These are phyloP conservation scores for Pogonophryne albipinna DNA, from an alignment of 2,797 vertebrate species.

Conservation along the genomic window DNA sequence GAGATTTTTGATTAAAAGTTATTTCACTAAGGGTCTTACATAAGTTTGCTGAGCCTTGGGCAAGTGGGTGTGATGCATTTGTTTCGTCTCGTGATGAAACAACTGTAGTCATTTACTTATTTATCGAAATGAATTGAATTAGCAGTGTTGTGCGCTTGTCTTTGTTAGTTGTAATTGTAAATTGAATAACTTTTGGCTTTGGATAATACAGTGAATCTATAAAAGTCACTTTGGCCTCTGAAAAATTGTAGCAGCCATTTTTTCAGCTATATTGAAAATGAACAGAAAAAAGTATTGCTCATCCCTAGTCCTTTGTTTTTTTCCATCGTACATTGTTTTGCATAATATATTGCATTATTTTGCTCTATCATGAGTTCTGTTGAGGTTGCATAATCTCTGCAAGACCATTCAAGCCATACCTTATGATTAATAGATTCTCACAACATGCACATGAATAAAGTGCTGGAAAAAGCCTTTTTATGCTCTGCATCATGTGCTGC, in stretches of 20 bases:
- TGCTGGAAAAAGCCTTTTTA: not conserved
- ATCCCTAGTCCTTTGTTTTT: not conserved
- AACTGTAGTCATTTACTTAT: not conserved
- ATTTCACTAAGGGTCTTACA: slow-evolving; percentile 18
- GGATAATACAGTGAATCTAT: not conserved
- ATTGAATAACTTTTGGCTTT: not conserved
- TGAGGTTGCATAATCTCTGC: not conserved
- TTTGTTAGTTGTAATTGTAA: not conserved
- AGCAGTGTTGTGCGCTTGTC: not conserved
- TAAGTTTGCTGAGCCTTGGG: not conserved
- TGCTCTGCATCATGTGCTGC: not conserved
- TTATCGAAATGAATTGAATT: not conserved
- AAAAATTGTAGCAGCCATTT: not conserved
- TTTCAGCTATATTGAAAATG: not conserved
- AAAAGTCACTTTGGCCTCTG: not conserved
- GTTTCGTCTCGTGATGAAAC: not conserved
- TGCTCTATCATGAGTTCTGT: not conserved
- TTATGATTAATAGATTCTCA: not conserved
- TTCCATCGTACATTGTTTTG: not conserved
- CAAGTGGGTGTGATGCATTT: not conserved
- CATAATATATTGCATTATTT: not conserved
- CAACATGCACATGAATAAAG: too few relatives aligned
- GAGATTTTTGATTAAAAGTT: slow-evolving; percentile 47
- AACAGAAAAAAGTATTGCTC: not conserved
- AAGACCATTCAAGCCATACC: not conserved